Base-by-base conservation (phyloP, 2,113 vertebrate genomes). In the Hystrix brachyura region DNA sequence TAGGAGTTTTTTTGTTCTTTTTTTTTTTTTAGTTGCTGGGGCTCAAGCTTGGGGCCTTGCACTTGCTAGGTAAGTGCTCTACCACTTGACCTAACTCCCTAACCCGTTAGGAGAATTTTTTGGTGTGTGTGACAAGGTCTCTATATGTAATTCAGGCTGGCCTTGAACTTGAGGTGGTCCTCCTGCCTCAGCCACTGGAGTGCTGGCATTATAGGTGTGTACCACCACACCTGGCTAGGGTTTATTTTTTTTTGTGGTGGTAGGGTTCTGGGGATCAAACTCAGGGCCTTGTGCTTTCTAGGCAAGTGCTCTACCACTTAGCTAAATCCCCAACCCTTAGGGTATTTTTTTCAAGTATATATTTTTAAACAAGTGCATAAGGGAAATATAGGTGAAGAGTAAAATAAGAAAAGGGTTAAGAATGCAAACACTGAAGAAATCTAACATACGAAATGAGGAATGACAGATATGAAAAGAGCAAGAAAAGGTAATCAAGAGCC, bases 381-480 rank as follows among this genome's bases (percentile, higher is more conserved):
- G 3, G 32, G 60, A 78, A 97, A 90, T 6, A 78, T 11, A 69
- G 17, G 43, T 90, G 71, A 53, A 76, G 60, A 87, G n/a, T 90
- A 65, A 88, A 65, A 67, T 51, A 51, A 94, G 57, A 84, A 53
- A 6, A 74, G 27, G 38, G 3, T 87, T 88, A 92, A 59, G 34
- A 90, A 82, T 43, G 67, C 72, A 96, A 95, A 87, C 69, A 76
- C 19, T 76, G 19, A 92, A 94, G 84, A 94, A 95, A 94, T 72
- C 23, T 65, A 93, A 29, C 9, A 71, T 27, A 51, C 59, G 34
- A 62, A n/a, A 21, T 11, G 78, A 43, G 72, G 29, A 46, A 88
- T 51, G 55, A 53, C 32, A 43, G 60, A 43, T 51, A 27, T 2
- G 38, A 55, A 79, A 25, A 84, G 6, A 34, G 12, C 53, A 79